Evolutionary conservation across 1,140 invertebrate species (phyloP).

Genomic region (Calephelis nemesis): DNA sequence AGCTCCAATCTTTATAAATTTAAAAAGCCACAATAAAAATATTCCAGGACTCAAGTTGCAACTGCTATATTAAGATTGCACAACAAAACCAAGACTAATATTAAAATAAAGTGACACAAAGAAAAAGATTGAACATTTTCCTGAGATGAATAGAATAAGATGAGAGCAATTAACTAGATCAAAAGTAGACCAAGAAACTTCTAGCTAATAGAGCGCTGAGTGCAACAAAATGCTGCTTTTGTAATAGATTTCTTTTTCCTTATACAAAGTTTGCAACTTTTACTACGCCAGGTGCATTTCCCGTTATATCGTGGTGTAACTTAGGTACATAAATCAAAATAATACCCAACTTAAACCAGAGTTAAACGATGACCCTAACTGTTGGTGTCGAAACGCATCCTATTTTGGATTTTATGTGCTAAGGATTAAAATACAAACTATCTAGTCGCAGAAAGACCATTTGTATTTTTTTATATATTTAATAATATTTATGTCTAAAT

Average conservation of each 20-base stretch:
- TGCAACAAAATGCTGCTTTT: conserved; percentile 1
- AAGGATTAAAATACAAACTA: too few species aligned
- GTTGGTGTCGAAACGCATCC: too few species aligned
- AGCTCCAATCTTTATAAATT: too few species aligned
- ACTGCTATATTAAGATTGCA: neutral
- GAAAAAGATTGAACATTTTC: neutral
- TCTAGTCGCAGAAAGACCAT: too few species aligned
- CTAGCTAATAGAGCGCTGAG: neutral
- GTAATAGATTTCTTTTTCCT: neutral
- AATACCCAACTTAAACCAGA: too few species aligned
- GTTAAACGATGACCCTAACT: too few species aligned
- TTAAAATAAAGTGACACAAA: neutral
- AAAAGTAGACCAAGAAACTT: neutral
- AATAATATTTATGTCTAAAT: too few species aligned
- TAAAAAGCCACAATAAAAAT: too few species aligned
- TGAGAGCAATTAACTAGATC: neutral
- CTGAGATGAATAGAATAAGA: neutral
- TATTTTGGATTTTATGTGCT: too few species aligned
- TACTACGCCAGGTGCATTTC: neutral
- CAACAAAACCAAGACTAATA: neutral
- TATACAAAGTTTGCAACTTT: neutral
- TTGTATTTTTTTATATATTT: too few species aligned
- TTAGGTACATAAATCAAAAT: too few species aligned
- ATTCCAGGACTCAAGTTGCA: too few species aligned
- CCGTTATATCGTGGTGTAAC: neutral